Evolutionary conservation across 2,888 invertebrate genomes (phyloP), one percentile per base, ranked within the genome.

Genomic region (Strigamia crassipes): DNA sequence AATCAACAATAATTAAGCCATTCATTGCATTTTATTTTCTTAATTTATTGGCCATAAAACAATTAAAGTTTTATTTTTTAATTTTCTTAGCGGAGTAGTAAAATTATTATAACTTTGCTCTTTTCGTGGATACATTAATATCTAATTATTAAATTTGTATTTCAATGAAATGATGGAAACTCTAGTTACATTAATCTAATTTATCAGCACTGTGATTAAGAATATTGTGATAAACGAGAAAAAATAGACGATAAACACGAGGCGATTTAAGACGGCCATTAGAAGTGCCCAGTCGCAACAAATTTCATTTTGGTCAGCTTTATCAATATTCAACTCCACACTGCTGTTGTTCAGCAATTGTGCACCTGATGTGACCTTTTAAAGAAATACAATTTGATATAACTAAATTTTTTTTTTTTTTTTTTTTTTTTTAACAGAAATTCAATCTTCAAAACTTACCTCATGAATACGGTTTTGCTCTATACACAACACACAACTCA

Each of bases 321-420:
- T 73, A n/a, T 73, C 73, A n/a, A 73, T 31, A 27, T 73, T 73
- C 12, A 73, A 31, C 15, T 73, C 73, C 23, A 73, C 73, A n/a
- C 31, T 27, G 31, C 73, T 73, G n/a, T 23, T 31, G n/a, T 73
- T 73, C 31, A 73, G n/a, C n/a, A 73, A 73, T 5, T 31, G 73
- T 3, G 73, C 73, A 31, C 73, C 73, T 12, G 31, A 1, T 1
- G 27, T 18, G 9, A 23, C 21, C 61, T 61, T n/a, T n/a, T 10
- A 46, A 46, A 46, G 4, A 46, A 46, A 13, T 46, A 42, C 13
- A 42, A 42, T n/a, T 46, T 4, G 15, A 15, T 46, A 46, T 1
- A 46, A 13, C 4, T 46, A 13, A 46, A 5, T 46, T 46, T 38
- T 38, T 6, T 10, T n/a, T n/a, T n/a, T n/a, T n/a, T n/a, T n/a